phyloP scores from a whole-genome alignment of 2,797 vertebrate species.

The Dicrostonyx torquatus region DNA sequence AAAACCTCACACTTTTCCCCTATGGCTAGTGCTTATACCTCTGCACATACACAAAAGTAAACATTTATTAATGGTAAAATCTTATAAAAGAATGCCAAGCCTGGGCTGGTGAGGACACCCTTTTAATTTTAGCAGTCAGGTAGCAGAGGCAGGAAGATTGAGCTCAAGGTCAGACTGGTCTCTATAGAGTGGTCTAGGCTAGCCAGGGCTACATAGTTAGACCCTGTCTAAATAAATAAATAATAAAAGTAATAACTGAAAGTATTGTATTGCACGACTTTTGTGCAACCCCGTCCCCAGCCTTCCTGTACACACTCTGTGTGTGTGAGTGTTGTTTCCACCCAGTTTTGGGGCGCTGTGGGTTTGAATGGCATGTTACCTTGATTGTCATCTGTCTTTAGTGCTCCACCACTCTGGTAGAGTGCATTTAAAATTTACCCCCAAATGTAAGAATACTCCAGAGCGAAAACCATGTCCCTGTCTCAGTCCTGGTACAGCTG shows the following conservation, averaged over 20 bases:
- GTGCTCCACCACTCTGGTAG: neutral
- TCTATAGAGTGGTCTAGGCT: neutral
- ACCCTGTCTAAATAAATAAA: too few species aligned
- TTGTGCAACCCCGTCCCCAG: neutral
- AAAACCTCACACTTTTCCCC: neutral
- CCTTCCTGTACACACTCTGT: fast-evolving
- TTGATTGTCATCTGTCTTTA: neutral
- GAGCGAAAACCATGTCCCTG: neutral
- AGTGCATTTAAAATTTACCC: conserved; percentile 11
- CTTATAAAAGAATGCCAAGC: neutral
- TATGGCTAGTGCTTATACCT: neutral
- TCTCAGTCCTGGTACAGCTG: neutral
- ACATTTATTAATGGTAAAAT: neutral
- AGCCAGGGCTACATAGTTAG: neutral
- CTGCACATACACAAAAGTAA: neutral
- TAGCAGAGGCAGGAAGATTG: neutral
- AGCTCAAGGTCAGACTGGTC: neutral
- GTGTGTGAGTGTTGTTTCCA: too few species aligned
- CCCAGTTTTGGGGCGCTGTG: neutral
- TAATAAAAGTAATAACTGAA: neutral
- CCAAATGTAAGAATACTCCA: neutral
- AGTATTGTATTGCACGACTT: neutral
- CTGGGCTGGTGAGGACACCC: neutral
- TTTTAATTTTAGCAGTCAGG: neutral
- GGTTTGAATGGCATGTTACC: neutral